Evolutionary conservation across 2,113 vertebrate genomes (phyloP).

Genomic region (Brachirus orientalis): DNA sequence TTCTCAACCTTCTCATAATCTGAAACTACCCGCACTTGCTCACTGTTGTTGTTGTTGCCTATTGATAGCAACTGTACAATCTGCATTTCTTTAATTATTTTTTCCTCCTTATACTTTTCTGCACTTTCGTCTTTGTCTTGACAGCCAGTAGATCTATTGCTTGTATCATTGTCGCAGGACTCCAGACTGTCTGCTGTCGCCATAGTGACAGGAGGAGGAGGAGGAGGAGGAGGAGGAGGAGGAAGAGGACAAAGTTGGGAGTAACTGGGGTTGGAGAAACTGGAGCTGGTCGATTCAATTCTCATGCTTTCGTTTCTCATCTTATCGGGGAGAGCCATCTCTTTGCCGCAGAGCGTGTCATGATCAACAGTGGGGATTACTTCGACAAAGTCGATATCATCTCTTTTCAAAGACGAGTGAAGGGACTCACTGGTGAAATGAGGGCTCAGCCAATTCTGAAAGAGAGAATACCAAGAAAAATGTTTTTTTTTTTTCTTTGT

Average conservation of each 20-base stretch:
- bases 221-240: slow-evolving; percentile 10
- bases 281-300: slow-evolving; percentile 25
- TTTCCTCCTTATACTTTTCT: neutral
- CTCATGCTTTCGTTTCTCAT: neutral
- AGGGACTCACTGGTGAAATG: slow-evolving; percentile 37
- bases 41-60: neutral
- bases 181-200: slow-evolving; percentile 31
- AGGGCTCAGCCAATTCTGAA: slow-evolving; percentile 62
- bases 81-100: neutral
- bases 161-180: slow-evolving; percentile 41
- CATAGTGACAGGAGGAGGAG: neutral
- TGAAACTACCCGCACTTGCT: slow-evolving; percentile 25
- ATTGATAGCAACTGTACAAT: slow-evolving; percentile 11
- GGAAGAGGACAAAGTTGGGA: slow-evolving; percentile 43
- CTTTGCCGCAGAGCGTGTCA: neutral
- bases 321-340: neutral
- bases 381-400: slow-evolving; percentile 51
- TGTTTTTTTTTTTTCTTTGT: neutral
- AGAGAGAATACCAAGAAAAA: neutral
- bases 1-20: slow-evolving; percentile 64
- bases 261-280: slow-evolving; percentile 74
- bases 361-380: slow-evolving; percentile 19
- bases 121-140: neutral
- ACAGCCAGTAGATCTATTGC: slow-evolving; percentile 40
- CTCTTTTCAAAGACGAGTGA: slow-evolving; percentile 1